A percentile compares a stretch with the other conserved stretches of the same genome.
Conservation (phyloP, 2,797 vertebrate genomes). For the Epinephelus coioides region DNA sequence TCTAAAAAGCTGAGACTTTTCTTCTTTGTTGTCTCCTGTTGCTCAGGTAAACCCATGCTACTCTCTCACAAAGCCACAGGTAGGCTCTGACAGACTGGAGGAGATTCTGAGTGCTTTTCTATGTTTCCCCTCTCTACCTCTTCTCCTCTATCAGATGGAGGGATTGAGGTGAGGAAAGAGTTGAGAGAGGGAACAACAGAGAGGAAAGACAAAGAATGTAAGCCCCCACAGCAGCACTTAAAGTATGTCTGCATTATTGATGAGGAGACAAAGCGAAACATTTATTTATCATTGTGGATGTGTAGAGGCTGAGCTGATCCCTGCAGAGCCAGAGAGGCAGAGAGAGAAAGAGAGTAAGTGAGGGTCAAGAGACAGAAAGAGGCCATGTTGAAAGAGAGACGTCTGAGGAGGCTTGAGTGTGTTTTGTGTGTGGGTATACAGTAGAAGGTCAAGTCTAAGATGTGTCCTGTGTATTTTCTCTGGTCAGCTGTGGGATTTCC, state of each 20-base stretch:
- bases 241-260: conserved; percentile 94
- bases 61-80: conserved; percentile 65
- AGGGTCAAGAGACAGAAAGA: conserved; percentile 61
- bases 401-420: conserved; percentile 48
- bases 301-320: conserved; percentile 64
- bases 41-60: conserved; percentile 53
- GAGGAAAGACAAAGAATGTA: conserved; percentile 69
- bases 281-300: conserved; percentile 88
- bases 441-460: conserved; percentile 70
- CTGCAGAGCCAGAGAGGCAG: conserved; percentile 54
- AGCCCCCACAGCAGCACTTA: conserved; percentile 92
- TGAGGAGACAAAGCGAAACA: conserved; percentile 90
- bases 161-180: conserved; percentile 55
- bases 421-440: conserved; percentile 58
- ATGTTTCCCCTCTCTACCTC: conserved; percentile 53
- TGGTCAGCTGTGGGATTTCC: conserved; percentile 70
- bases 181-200: conserved; percentile 58
- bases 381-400: conserved; percentile 57
- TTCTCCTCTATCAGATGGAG: conserved; percentile 50
- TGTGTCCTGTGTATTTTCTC: conserved; percentile 59
- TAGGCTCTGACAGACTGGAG: conserved; percentile 36
- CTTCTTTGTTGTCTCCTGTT: conserved; percentile 50
- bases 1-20: not conserved
- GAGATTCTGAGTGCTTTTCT: conserved; percentile 74
- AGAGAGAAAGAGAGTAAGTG: conserved; percentile 34